A percentile compares a stretch with the other conserved stretches of the same genome.
Conservation (phyloP, 23 tunicate species). For the Trididemnum nubilum region DNA sequence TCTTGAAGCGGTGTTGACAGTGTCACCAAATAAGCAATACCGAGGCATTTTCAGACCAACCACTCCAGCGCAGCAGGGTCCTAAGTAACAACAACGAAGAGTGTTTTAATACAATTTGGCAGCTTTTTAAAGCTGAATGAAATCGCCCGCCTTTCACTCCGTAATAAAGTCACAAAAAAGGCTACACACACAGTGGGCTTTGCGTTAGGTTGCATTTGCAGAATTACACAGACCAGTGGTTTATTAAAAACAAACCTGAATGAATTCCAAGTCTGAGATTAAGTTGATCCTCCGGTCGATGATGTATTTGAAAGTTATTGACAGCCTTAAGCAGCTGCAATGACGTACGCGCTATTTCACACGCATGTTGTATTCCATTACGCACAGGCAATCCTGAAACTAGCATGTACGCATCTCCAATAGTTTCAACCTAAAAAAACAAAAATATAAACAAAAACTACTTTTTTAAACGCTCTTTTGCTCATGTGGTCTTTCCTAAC, state of each 20-base stretch:
- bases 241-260: slow-evolving; percentile 49
- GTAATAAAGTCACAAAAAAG: too few relatives aligned
- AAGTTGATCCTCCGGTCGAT: slow-evolving; percentile 85
- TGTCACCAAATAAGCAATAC: slow-evolving; percentile 95
- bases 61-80: slow-evolving; percentile 98
- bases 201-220: too few relatives aligned
- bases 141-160: too few relatives aligned
- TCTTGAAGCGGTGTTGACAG: slow-evolving; percentile 95
- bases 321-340: slow-evolving; percentile 73
- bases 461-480: too few relatives aligned
- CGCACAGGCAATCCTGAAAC: slow-evolving; percentile 93
- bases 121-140: too few relatives aligned
- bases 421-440: slow-evolving; percentile 78
- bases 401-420: slow-evolving; percentile 97
- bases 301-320: slow-evolving; percentile 76
- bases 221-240: too few relatives aligned
- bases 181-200: too few relatives aligned
- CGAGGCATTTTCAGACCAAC: slow-evolving; percentile 98
- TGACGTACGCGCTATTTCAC: slow-evolving; percentile 79
- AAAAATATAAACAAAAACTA: too few relatives aligned
- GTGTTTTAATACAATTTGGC: too few relatives aligned
- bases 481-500: too few relatives aligned
- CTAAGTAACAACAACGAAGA: slow-evolving; percentile 19
- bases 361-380: slow-evolving; percentile 87
- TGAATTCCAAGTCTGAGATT: slow-evolving; percentile 93